phyloP scores from a whole-genome alignment of 2,113 vertebrate genomes.

The Agelaius tricolor region DNA sequence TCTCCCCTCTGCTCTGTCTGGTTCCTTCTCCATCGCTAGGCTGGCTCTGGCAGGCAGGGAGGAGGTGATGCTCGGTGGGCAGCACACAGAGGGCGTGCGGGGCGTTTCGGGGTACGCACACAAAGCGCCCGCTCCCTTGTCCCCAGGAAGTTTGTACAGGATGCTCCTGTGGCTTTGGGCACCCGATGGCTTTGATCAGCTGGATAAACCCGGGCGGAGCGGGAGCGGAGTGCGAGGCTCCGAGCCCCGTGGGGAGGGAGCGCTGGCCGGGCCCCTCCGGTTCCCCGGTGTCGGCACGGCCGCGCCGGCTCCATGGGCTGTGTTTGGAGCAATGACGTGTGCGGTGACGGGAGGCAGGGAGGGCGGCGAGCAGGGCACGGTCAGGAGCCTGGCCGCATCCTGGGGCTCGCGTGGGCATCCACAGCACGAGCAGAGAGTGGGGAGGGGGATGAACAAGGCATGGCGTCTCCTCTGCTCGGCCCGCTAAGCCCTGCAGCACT shows the following conservation, averaged over 20 bases:
- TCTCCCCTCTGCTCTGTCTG: not conserved
- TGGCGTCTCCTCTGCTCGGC: not conserved
- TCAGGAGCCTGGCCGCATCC: not conserved
- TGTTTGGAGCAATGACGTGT: not conserved
- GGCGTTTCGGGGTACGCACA: rapidly evolving
- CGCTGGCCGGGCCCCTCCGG: rapidly evolving
- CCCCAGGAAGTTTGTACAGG: not conserved
- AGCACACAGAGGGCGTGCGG: not conserved
- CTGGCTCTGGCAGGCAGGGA: not conserved
- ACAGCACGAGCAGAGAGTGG: not conserved
- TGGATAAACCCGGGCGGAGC: not conserved
- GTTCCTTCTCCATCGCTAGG: not conserved
- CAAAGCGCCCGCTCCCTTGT: not conserved
- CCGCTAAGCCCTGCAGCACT: not conserved
- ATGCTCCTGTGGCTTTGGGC: not conserved
- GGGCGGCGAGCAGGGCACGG: not conserved
- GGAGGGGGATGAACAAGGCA: not conserved
- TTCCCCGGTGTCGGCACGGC: rapidly evolving
- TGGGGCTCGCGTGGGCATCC: not conserved
- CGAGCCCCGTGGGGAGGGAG: not conserved
- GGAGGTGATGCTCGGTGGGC: not conserved
- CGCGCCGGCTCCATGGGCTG: not conserved
- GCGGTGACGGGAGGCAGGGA: not conserved
- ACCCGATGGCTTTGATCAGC: not conserved
- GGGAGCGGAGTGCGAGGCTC: rapidly evolving